Evolutionary conservation across 1,140 invertebrate genomes (phyloP).

Genomic region (Ostrea edulis): DNA sequence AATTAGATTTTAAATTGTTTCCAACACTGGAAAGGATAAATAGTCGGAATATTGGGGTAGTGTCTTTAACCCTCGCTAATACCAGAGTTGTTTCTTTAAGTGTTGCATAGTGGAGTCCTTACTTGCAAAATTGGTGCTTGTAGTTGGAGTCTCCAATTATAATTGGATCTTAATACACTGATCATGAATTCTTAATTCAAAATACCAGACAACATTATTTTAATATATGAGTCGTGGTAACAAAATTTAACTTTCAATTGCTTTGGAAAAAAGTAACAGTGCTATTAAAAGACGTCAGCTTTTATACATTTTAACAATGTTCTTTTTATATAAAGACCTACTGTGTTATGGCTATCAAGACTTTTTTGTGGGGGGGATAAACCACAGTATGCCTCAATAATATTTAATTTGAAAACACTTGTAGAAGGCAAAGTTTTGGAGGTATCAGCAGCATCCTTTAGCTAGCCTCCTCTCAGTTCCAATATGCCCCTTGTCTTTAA

Average conservation of each 20-base stretch:
- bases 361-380: neutral
- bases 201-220: neutral
- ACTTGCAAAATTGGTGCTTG: neutral
- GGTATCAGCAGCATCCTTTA: neutral
- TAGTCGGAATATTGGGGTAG: neutral
- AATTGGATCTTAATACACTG: neutral
- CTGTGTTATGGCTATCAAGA: neutral
- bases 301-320: neutral
- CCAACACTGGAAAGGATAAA: neutral
- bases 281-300: neutral
- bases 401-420: neutral
- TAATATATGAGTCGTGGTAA: neutral
- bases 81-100: neutral
- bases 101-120: neutral
- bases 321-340: neutral
- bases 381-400: neutral
- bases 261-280: neutral
- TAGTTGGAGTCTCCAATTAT: neutral
- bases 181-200: neutral
- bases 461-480: neutral
- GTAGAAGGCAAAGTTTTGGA: neutral
- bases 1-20: neutral
- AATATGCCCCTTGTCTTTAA: slow-evolving; percentile 28
- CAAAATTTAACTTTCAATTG: neutral
- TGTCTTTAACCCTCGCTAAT: neutral